Conservation (phyloP, 2,888 invertebrate genomes). For the Eurytoma adleriae region DNA sequence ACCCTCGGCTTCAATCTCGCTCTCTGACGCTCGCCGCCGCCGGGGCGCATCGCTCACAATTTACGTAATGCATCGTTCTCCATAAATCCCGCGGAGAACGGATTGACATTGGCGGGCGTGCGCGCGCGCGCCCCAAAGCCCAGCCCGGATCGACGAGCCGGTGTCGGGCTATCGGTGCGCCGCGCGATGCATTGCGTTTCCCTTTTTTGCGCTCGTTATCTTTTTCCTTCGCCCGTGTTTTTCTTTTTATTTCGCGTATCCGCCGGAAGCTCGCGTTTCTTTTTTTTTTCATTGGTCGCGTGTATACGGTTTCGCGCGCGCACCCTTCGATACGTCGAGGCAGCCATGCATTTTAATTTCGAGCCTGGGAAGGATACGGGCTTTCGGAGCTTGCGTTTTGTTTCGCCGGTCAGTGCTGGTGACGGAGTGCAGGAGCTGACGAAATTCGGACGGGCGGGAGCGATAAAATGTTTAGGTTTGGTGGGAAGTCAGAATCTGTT, state of each 20-base stretch:
- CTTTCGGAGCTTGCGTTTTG: conserved; percentile 22
- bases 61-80: conserved; percentile 69
- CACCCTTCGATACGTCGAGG: conserved; percentile 43
- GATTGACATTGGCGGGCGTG: conserved; percentile 64
- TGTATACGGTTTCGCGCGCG: conserved; percentile 18
- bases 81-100: conserved; percentile 65
- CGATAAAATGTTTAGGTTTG: conserved; percentile 2
- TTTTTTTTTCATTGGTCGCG: conserved; percentile 19
- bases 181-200: conserved; percentile 51
- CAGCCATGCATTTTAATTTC: conserved; percentile 53
- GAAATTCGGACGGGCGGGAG: too few relatives aligned
- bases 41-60: conserved; percentile 63
- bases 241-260: conserved; percentile 30
- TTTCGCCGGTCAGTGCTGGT: not conserved
- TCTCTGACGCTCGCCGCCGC: conserved; percentile 28
- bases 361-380: conserved; percentile 29
- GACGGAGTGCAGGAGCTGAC: not conserved
- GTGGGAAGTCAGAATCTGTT: not conserved
- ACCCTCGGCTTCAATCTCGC: conserved; percentile 36
- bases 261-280: conserved; percentile 22
- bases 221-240: conserved; percentile 1
- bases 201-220: conserved; percentile 53
- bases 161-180: conserved; percentile 12
- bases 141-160: conserved; percentile 50
- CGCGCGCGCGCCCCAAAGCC: conserved; percentile 30